Evolutionary conservation across 2,113 vertebrate species (phyloP).

Genomic region (Periophthalmus modestus): DNA sequence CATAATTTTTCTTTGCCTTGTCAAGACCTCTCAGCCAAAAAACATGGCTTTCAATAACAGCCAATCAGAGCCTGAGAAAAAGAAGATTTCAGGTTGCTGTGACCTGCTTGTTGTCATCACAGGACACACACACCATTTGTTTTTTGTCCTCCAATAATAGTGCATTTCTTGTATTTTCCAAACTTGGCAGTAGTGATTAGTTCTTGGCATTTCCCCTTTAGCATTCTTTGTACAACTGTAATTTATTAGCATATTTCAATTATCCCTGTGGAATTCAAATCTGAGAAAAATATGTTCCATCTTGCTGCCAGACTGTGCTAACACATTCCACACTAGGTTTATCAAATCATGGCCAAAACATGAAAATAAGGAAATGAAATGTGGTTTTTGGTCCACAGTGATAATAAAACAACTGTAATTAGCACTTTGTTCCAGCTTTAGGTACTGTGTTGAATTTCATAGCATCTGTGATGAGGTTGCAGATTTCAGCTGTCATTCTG

Average conservation of each 20-base stretch:
- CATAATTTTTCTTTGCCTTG: constrained; percentile 28
- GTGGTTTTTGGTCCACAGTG: constrained; percentile 2
- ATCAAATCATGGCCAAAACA: constrained; percentile 8
- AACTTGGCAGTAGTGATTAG: constrained; percentile 41
- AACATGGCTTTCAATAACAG: constrained; percentile 20
- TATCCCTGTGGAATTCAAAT: constrained; percentile 25
- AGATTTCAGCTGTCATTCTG: constrained; percentile 2
- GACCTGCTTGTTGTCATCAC: constrained; percentile 38
- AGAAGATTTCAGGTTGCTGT: constrained; percentile 27
- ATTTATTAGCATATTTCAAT: constrained; percentile 57
- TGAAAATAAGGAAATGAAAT: neutral
- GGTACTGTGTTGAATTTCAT: neutral
- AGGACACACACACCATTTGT: constrained; percentile 23
- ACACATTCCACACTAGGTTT: constrained; percentile 10
- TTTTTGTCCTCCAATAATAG: neutral
- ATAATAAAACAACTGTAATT: constrained; percentile 12
- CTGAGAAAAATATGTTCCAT: constrained; percentile 30
- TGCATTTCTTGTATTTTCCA: constrained; percentile 9
- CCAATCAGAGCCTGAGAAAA: constrained; percentile 48
- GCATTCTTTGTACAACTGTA: constrained; percentile 33
- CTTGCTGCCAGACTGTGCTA: constrained; percentile 41
- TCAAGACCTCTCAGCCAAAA: constrained; percentile 44
- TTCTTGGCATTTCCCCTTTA: constrained; percentile 45
- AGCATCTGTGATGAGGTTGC: constrained; percentile 4
- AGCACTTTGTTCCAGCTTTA: constrained; percentile 1